These are phyloP conservation scores for Dermolepida albohirtum DNA, from an alignment of 2,888 invertebrate genomes.

Conservation along the genomic window DNA sequence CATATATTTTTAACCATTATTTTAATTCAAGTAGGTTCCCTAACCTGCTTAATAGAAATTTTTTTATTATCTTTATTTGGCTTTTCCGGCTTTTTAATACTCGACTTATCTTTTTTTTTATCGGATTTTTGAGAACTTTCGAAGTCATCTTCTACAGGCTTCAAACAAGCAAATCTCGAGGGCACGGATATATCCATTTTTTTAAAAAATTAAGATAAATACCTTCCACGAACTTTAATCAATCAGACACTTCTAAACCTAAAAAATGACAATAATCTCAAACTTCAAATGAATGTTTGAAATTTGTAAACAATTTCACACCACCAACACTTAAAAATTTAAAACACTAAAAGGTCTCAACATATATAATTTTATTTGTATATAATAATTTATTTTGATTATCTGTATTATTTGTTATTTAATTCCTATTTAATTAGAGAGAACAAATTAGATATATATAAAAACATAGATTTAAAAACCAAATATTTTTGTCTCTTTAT, in stretches of 20 bases:
- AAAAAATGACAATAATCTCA: neutral
- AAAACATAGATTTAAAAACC: too few relatives aligned
- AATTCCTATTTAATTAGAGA: too few relatives aligned
- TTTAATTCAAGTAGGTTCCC: neutral
- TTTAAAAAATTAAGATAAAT: neutral
- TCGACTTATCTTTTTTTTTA: slow-evolving; percentile 42
- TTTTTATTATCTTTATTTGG: slow-evolving; percentile 35
- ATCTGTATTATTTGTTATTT: too few relatives aligned
- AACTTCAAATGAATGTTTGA: too few relatives aligned
- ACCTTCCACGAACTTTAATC: too few relatives aligned
- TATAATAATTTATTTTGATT: too few relatives aligned
- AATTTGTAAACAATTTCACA: too few relatives aligned
- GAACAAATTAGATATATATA: too few relatives aligned
- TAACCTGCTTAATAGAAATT: slow-evolving; percentile 28
- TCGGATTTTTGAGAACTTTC: slow-evolving; percentile 50
- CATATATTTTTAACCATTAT: neutral
- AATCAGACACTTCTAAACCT: neutral
- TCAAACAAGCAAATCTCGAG: slow-evolving; percentile 80
- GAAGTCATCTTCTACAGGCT: slow-evolving; percentile 79
- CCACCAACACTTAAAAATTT: too few relatives aligned
- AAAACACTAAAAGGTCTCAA: too few relatives aligned
- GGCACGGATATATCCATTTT: slow-evolving; percentile 75
- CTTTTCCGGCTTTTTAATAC: slow-evolving; percentile 34
- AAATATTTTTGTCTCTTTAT: too few relatives aligned
- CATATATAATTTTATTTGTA: too few relatives aligned